Evolutionary conservation across 2,888 invertebrate genomes (phyloP), one percentile per base, ranked within the genome.

Genomic region (Gymnocheta viridis): DNA sequence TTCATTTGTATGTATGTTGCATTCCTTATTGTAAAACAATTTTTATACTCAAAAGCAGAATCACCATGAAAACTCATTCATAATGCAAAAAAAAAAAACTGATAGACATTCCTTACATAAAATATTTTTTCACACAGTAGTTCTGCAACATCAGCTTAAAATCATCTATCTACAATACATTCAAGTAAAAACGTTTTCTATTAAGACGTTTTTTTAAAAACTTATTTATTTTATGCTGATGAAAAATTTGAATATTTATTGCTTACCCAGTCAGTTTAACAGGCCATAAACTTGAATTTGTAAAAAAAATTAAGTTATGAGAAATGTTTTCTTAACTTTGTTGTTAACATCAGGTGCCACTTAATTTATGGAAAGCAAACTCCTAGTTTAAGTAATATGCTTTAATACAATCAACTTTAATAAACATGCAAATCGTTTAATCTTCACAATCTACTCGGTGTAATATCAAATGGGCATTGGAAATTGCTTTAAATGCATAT

Each of bases 231-330:
- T 41, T n/a, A 1, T 14, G 41, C 0, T 60, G 12, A 41, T 24
- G 9, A 19, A 5, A 29, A 47, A 64, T 49, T 32, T 47, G 0
- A 32, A 66, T 47, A 66, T 66, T 49, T 49, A 66, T 49, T 49
- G 32, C 49, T 66, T 32, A 32, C 9, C 6, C 14, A 4, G 47
- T 19, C 22, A 49, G 49, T 49, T 49, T 66, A 49, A 66, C 66
- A 66, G 32, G 9, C 47, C 47, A 66, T 66, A 66, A 66, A 35
- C 47, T 32, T 49, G 17, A 49, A 49, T 29, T 66, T 49, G 44
- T 47, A 4, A 12, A 47, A 60, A 24, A 32, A 27, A 10, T 4
- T 9, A 10, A 41, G 29, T 47, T 17, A 44, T 64, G 10, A 29
- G 19, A 44, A 29, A 27, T 64, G 9, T 19, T 44, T 29, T 44